phyloP scores from a whole-genome alignment of 1,140 invertebrate genomes.

The Papilio machaon region DNA sequence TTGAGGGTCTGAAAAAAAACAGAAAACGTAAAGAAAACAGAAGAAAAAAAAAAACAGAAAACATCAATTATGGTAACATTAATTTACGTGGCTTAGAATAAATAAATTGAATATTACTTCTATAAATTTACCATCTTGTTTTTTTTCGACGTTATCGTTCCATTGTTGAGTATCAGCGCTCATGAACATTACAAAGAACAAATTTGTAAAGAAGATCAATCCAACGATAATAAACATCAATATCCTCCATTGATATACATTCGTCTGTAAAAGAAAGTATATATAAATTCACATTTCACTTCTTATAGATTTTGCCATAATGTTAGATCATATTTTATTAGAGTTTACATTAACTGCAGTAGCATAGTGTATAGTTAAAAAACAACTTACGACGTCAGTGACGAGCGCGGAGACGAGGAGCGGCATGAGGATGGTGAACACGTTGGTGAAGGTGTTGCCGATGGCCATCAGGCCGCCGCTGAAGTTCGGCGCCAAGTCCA shows the following conservation, averaged over 20 bases:
- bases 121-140: constrained; percentile 34
- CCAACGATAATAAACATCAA: constrained; percentile 87
- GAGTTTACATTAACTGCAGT: neutral
- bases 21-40: neutral
- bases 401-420: constrained; percentile 63
- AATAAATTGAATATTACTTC: neutral
- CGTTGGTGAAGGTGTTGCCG: constrained; percentile 85
- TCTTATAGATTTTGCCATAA: too few species aligned
- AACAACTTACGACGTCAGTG: constrained; percentile 60
- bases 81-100: neutral
- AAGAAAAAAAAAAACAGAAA: too few species aligned
- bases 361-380: neutral
- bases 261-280: constrained; percentile 64
- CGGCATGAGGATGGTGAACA: constrained; percentile 85
- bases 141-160: constrained; percentile 55
- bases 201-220: constrained; percentile 84
- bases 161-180: constrained; percentile 84
- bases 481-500: constrained; percentile 90
- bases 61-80: too few species aligned
- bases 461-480: constrained; percentile 88
- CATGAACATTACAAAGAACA: constrained; percentile 86
- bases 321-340: neutral
- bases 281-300: neutral
- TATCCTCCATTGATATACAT: constrained; percentile 85
- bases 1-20: neutral